Evolutionary conservation across 35 echinoderm and acorn worm species (phyloP).

Genomic region (Apostichopus parvimensis): DNA sequence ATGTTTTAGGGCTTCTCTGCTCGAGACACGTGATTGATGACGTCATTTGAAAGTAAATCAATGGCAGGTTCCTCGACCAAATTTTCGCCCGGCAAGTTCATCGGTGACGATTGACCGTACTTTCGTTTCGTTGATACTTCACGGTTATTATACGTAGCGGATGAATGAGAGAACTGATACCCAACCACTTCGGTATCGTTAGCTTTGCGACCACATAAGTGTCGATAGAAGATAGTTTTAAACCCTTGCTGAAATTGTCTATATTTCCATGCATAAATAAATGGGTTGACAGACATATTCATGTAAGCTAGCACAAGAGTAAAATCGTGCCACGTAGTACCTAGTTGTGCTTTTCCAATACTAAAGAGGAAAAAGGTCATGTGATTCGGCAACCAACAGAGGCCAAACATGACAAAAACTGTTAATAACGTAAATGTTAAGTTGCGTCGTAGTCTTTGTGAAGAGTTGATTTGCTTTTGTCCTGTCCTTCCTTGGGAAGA

Average conservation of each 20-base stretch:
- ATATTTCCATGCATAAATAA: slow-evolving; percentile 88
- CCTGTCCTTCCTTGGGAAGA: slow-evolving; percentile 11
- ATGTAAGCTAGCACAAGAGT: slow-evolving; percentile 65
- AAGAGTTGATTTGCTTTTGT: slow-evolving; percentile 3
- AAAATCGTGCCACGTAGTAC: slow-evolving; percentile 42
- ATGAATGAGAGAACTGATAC: neutral
- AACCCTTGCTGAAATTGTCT: slow-evolving; percentile 77
- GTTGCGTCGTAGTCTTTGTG: slow-evolving; percentile 56
- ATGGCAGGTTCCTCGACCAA: neutral
- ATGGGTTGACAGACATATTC: slow-evolving; percentile 80
- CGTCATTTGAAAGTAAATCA: slow-evolving; percentile 22
- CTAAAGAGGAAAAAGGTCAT: slow-evolving; percentile 73
- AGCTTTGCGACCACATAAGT: neutral
- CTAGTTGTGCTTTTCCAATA: slow-evolving; percentile 52
- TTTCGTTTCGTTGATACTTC: neutral
- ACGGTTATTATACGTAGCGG: slow-evolving; percentile 20
- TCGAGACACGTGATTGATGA: neutral
- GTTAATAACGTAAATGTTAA: slow-evolving; percentile 64
- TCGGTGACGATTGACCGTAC: slow-evolving; percentile 12
- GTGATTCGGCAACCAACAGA: slow-evolving; percentile 83
- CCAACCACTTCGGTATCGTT: neutral
- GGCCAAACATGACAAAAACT: slow-evolving; percentile 68
- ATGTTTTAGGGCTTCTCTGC: too few species aligned
- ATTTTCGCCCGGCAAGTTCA: neutral
- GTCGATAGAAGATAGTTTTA: slow-evolving; percentile 34